Evolutionary conservation across 2,888 invertebrate genomes (phyloP), one percentile per base, ranked within the genome.

Genomic region (Oligia fasciuncula): DNA sequence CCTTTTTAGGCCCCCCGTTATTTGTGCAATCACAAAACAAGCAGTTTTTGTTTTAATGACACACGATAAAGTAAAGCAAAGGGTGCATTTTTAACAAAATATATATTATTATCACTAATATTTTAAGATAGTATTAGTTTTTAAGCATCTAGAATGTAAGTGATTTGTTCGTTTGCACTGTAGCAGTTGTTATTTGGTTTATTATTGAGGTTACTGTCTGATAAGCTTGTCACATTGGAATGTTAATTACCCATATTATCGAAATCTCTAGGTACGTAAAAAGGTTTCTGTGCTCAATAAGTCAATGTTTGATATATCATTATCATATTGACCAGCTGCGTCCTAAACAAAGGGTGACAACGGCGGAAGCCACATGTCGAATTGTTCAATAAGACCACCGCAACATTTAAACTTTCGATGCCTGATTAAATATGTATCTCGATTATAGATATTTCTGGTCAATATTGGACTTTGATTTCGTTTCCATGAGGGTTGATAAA

Each of bases 381-480:
- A 73, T 17, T 62, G 69, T 75, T 63, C 63, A 65, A 73, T 66
- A 76, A 74, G 29, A 69, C 29, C 67, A 29, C 8, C 6, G 35
- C 35, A 54, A 13, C 73, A 69, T 73, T 66, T 70, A 63, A 76
- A 85, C 76, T 72, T 60, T 67, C 8, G 62, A 81, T 54, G 63
- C 29, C 63, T 72, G 81, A 62, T 81, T 81, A 68, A 76, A 87
- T 81, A 81, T 80, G 72, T 75, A 73, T 77, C 51, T 65, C 49
- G 60, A 62, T 17, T 63, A 72, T 77, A 66, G 74, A 86, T 71
- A 77, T 77, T 72, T 13, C 23, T 57, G 49, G 77, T 86, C 65
- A 83, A 86, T 83, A 86, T 83, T 83, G 67, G 40, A 66, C 54
- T 86, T 69, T 23, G 65, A 72, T n/a, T 69, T 72, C 62, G 11